Percentiles rank a stretch among this genome's conserved stretches.
Conservation (phyloP, 2,888 invertebrate species). For the Limnephilus marmoratus region DNA sequence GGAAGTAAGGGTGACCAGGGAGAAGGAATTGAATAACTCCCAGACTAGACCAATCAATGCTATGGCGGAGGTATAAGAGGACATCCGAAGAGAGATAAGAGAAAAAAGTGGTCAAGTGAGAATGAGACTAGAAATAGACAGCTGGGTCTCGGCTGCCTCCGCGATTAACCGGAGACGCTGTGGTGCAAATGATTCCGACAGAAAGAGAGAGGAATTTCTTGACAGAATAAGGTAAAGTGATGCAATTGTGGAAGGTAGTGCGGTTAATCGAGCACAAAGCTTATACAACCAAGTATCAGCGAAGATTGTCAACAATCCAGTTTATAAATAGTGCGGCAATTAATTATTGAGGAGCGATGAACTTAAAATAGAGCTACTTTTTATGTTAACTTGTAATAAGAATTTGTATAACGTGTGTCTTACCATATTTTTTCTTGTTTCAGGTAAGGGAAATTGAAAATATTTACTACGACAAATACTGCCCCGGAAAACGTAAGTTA, state of each 20-base stretch:
- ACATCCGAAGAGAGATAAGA: constrained; percentile 2
- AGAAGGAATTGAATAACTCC: not conserved
- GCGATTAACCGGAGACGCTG: not conserved
- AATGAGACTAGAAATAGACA: not conserved
- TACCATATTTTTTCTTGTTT: constrained; percentile 18
- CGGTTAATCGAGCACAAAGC: not conserved
- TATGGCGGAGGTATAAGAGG: not conserved
- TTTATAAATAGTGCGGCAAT: not conserved
- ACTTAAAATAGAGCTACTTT: not conserved
- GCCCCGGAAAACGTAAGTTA: not conserved
- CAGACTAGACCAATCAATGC: constrained; percentile 7
- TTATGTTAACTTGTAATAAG: not conserved
- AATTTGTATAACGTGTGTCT: not conserved
- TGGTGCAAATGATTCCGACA: not conserved
- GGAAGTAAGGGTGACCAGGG: not conserved
- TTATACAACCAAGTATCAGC: not conserved
- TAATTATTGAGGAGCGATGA: not conserved
- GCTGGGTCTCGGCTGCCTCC: not conserved
- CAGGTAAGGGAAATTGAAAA: constrained; percentile 12
- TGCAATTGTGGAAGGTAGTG: not conserved
- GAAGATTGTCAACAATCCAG: constrained; percentile 2
- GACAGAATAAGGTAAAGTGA: not conserved
- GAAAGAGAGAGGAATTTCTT: constrained; percentile 2
- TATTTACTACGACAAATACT: not conserved
- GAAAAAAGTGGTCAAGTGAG: constrained; percentile 33